Conservation (phyloP, 2,888 invertebrate genomes). For the Bellardia bayeri region DNA sequence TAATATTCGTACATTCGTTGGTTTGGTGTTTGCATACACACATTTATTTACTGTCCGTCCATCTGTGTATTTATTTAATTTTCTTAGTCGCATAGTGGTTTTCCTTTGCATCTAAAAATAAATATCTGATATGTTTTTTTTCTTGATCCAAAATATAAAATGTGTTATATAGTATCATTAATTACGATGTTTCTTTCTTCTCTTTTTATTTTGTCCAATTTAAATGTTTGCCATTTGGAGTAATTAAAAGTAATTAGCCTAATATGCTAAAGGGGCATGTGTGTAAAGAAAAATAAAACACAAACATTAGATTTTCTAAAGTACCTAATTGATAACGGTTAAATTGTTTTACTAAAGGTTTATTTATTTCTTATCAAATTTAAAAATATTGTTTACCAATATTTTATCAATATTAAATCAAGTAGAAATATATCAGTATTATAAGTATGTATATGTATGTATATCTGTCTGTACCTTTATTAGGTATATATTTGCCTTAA, state of each 20-base stretch:
- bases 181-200: conserved; percentile 11
- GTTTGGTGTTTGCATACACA: conserved; percentile 53
- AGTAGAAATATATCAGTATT: too few relatives aligned
- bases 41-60: conserved; percentile 30
- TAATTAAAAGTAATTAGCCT: conserved; percentile 47
- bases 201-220: not conserved
- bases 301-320: not conserved
- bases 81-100: conserved; percentile 71
- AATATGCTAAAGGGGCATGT: conserved; percentile 29
- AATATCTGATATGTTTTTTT: conserved; percentile 40
- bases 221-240: conserved; percentile 42
- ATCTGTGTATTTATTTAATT: conserved; percentile 49
- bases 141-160: conserved; percentile 34
- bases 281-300: conserved; percentile 8
- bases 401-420: too few relatives aligned
- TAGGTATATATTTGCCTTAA: too few relatives aligned
- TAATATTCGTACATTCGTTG: conserved; percentile 37
- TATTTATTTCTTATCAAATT: too few relatives aligned
- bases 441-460: too few relatives aligned
- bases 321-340: not conserved
- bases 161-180: conserved; percentile 42
- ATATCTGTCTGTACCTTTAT: too few relatives aligned
- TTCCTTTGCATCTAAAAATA: conserved; percentile 67
- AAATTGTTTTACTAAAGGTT: not conserved
- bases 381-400: too few relatives aligned